These are phyloP conservation scores for Belonocnema kinseyi DNA, from an alignment of 1,140 invertebrate species.

Conservation along the genomic window DNA sequence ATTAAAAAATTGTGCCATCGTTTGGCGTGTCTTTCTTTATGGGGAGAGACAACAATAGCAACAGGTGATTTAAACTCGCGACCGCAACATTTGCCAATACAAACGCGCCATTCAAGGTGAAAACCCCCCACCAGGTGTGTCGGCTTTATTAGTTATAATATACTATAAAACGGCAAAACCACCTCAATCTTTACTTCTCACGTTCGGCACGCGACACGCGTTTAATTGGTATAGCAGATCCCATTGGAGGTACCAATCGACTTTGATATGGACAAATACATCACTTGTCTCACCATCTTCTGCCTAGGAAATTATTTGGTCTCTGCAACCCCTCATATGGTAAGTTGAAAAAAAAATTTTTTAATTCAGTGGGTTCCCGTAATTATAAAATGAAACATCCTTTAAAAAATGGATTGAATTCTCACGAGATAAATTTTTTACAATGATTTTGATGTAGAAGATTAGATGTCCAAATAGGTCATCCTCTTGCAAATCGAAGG, in stretches of 20 bases:
- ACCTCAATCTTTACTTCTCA: slow-evolving; percentile 65
- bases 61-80: slow-evolving; percentile 71
- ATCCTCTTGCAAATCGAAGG: too few relatives aligned
- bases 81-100: slow-evolving; percentile 74
- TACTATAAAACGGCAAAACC: slow-evolving; percentile 76
- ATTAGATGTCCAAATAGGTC: too few relatives aligned
- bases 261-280: slow-evolving; percentile 45
- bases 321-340: background rate
- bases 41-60: slow-evolving; percentile 38
- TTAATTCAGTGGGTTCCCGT: background rate
- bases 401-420: too few relatives aligned
- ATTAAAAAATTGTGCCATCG: slow-evolving; percentile 39
- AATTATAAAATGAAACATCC: too few relatives aligned
- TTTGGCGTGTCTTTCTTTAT: slow-evolving; percentile 7
- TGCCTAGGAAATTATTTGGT: slow-evolving; percentile 4
- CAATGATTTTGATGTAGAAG: too few relatives aligned
- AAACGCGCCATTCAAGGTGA: slow-evolving; percentile 74
- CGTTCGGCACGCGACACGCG: slow-evolving; percentile 52
- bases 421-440: too few relatives aligned
- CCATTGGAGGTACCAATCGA: slow-evolving; percentile 29
- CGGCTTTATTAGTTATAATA: slow-evolving; percentile 74
- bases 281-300: background rate
- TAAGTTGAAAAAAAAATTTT: background rate
- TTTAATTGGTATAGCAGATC: slow-evolving; percentile 36
- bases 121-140: slow-evolving; percentile 62